Conservation (phyloP, 2,113 vertebrate species). For the Neodontobutis hainanensis region DNA sequence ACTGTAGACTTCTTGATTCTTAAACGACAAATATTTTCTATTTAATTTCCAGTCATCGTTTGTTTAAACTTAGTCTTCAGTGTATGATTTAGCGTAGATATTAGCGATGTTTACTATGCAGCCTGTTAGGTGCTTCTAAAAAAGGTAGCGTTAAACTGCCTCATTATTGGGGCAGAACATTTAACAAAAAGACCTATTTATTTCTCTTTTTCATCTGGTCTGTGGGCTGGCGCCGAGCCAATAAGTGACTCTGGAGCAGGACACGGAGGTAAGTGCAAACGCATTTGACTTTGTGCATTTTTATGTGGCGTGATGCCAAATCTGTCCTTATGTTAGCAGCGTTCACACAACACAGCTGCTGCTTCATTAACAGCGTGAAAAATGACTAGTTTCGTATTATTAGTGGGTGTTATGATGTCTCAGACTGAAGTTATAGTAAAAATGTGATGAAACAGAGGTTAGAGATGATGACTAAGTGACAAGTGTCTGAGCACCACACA, state of each 20-base stretch:
- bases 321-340: slow-evolving; percentile 8
- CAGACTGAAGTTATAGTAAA: background rate
- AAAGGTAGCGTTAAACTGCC: slow-evolving; percentile 39
- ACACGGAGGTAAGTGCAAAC: slow-evolving; percentile 68
- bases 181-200: background rate
- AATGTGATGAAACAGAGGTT: background rate
- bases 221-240: slow-evolving; percentile 64
- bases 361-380: too few species aligned
- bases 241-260: slow-evolving; percentile 75
- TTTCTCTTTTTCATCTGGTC: slow-evolving; percentile 21
- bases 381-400: background rate
- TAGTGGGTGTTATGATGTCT: background rate
- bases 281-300: background rate
- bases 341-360: background rate
- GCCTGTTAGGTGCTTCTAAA: slow-evolving; percentile 23
- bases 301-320: slow-evolving; percentile 5
- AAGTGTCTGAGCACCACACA: background rate
- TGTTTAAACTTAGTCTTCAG: slow-evolving; percentile 3
- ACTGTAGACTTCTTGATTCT: slow-evolving; percentile 18
- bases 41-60: slow-evolving; percentile 3
- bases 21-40: slow-evolving; percentile 13
- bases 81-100: slow-evolving; percentile 38
- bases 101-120: slow-evolving; percentile 52
- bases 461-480: background rate
- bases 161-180: slow-evolving; percentile 44